Percentiles rank a stretch among this genome's conserved stretches.
phyloP scores from a whole-genome alignment of 2,888 invertebrate genomes.

The Scaptomyza reducta region DNA sequence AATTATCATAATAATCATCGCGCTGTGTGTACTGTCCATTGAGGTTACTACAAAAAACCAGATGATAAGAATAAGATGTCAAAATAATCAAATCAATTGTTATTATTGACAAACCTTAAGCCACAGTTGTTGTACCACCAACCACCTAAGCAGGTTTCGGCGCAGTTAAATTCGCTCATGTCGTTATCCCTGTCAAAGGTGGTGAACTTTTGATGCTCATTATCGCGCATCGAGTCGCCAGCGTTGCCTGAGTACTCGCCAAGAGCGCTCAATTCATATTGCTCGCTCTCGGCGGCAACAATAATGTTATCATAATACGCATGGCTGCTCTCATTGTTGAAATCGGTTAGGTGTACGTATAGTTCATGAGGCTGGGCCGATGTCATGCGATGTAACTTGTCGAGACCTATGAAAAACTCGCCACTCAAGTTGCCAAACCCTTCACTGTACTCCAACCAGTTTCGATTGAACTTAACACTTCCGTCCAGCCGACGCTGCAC shows the following conservation, averaged over 20 bases:
- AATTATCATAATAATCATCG: constrained; percentile 46
- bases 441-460: constrained; percentile 87
- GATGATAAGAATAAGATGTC: constrained; percentile 12
- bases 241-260: constrained; percentile 87
- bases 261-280: constrained; percentile 87
- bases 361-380: constrained; percentile 84
- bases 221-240: constrained; percentile 88
- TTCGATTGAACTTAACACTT: constrained; percentile 87
- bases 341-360: constrained; percentile 87
- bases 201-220: constrained; percentile 88
- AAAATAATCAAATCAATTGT: background rate
- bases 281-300: constrained; percentile 87
- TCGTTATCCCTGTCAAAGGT: constrained; percentile 88
- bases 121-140: constrained; percentile 91
- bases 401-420: constrained; percentile 89
- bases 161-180: constrained; percentile 88
- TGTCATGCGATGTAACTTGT: constrained; percentile 86
- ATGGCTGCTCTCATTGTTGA: constrained; percentile 85
- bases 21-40: constrained; percentile 44
- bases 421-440: constrained; percentile 89
- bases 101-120: constrained; percentile 84
- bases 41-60: constrained; percentile 31
- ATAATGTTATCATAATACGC: constrained; percentile 88
- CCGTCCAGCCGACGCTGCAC: constrained; percentile 88
- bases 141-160: constrained; percentile 87